phyloP scores from a whole-genome alignment of 2,113 vertebrate species.

The Prochilodus magdalenae region DNA sequence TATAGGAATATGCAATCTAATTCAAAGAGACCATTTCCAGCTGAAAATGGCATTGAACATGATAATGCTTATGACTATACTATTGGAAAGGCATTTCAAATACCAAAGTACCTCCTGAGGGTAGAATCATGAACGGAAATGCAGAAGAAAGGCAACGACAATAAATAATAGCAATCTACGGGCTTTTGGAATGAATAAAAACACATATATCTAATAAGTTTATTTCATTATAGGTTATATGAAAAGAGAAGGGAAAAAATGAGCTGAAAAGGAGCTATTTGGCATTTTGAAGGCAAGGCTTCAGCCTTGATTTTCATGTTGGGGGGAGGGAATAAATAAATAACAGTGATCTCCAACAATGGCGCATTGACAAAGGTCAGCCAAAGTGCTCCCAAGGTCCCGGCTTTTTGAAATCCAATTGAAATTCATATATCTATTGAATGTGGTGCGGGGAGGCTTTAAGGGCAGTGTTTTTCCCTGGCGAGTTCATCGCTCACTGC shows the following conservation, averaged over 20 bases:
- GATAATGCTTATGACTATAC: conserved; percentile 38
- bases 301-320: conserved; percentile 35
- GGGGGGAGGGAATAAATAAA: conserved; percentile 31
- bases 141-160: background rate
- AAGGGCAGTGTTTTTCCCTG: conserved; percentile 62
- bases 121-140: background rate
- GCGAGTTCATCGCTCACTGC: conserved; percentile 70
- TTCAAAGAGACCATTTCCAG: conserved; percentile 12
- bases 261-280: conserved; percentile 1
- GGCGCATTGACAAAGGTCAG: conserved; percentile 50
- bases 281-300: conserved; percentile 40
- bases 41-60: conserved; percentile 44
- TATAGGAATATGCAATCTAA: background rate
- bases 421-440: conserved; percentile 62
- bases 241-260: conserved; percentile 7
- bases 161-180: conserved; percentile 16
- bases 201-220: background rate
- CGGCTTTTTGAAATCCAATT: conserved; percentile 56
- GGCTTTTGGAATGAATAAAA: conserved; percentile 11
- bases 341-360: conserved; percentile 23
- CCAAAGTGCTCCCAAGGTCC: conserved; percentile 49
- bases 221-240: conserved; percentile 17
- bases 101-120: conserved; percentile 20
- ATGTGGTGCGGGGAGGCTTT: conserved; percentile 52
- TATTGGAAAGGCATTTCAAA: conserved; percentile 41